Evolutionary conservation across 2,797 vertebrate genomes (phyloP), one percentile per base, ranked within the genome.

Genomic region (Galaxias olidus): DNA sequence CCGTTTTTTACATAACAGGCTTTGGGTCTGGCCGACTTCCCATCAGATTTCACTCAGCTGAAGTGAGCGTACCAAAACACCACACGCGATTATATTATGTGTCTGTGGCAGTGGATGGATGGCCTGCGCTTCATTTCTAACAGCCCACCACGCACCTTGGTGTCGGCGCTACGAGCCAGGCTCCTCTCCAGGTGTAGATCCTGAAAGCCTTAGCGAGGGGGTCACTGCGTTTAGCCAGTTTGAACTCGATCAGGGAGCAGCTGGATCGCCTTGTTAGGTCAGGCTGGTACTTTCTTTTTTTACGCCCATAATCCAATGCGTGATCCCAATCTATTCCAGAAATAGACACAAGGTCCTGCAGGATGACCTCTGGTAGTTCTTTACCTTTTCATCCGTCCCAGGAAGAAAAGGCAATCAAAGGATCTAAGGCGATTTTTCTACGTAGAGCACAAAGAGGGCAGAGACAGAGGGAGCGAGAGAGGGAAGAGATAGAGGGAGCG

Each of bases 181-280:
- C n/a, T n/a, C n/a, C n/a, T n/a, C n/a, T n/a, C n/a, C n/a, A n/a
- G n/a, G n/a, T n/a, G n/a, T n/a, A n/a, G n/a, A n/a, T 58, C 47
- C 59, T 52, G 14, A 66, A 66, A 69, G 66, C 66, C 59, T 47
- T 47, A 53, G 48, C 54, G 51, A 10, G 5, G 10, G 18, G 15
- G 18, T 18, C 10, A 17, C 50, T 52, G 10, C 15, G 19, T 52
- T 30, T 41, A 11, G 20, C 13, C 1, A 18, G 42, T 78, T 82
- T 83, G 81, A 82, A 74, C 73, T 68, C 74, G 77, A 76, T 80
- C 73, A 69, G 0, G 52, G 66, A 84, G 72, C 84, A 84, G 76
- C 82, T 86, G 86, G 81, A 73, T 84, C 72, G 42, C 77, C 77
- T 87, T 70, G 68, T 89, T 85, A 88, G 61, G 14, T 71, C 79